Conservation (phyloP, 2,797 vertebrate genomes). For the Sebastes goodei region DNA sequence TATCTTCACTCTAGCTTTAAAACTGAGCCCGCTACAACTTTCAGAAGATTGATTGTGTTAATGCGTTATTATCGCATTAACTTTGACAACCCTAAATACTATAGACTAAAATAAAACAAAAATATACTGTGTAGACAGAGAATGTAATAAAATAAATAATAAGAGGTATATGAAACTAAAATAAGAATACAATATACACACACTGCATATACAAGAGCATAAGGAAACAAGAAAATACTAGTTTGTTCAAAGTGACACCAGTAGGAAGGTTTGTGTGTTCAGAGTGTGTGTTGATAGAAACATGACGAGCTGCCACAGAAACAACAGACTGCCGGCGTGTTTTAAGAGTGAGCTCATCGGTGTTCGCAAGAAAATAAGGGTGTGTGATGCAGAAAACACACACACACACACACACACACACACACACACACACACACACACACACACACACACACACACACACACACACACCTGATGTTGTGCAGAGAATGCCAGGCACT, state of each 20-base stretch:
- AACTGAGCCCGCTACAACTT: no score
- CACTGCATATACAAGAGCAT: background rate
- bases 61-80: no score
- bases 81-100: no score
- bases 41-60: no score
- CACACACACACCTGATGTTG: constrained; percentile 15
- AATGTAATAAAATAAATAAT: no score
- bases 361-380: background rate
- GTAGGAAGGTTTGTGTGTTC: no score
- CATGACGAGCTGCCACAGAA: background rate
- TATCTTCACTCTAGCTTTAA: no score
- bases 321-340: background rate
- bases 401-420: background rate
- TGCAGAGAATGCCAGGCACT: constrained; percentile 32
- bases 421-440: background rate
- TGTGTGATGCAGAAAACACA: constrained; percentile 12
- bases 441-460: background rate
- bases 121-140: background rate
- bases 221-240: background rate
- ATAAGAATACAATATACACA: no score
- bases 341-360: constrained; percentile 28
- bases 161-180: no score
- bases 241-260: background rate
- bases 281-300: background rate
- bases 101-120: no score